These are phyloP conservation scores for Heterotilapia buettikoferi DNA, from an alignment of 2,113 vertebrate species.

Conservation along the genomic window DNA sequence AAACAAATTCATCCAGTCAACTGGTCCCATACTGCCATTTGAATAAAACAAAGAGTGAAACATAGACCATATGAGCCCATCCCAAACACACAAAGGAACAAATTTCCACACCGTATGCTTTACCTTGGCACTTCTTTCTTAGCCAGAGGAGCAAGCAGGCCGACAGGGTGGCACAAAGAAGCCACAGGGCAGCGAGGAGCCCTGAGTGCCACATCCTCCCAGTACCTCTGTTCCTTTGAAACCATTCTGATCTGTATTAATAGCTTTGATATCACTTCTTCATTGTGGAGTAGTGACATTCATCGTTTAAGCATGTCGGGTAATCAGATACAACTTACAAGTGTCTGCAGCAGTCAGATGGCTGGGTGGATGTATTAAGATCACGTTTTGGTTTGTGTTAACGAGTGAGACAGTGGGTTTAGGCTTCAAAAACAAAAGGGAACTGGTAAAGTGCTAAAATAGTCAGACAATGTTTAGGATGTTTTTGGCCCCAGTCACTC, in stretches of 20 bases:
- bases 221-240: background rate
- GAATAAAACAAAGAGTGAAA: background rate
- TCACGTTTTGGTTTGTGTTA: background rate
- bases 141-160: constrained; percentile 9
- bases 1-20: background rate
- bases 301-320: background rate
- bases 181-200: background rate
- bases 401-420: background rate
- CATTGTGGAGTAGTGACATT: background rate
- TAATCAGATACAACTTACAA: background rate
- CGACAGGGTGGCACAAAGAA: constrained; percentile 10
- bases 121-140: constrained; percentile 22
- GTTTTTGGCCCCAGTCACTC: background rate
- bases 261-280: constrained; percentile 36
- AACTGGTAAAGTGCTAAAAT: background rate
- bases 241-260: constrained; percentile 27
- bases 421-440: background rate
- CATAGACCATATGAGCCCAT: background rate
- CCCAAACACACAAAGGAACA: background rate
- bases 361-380: background rate
- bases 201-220: constrained; percentile 20
- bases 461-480: background rate
- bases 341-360: background rate
- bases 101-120: background rate
- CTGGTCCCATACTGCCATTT: background rate